phyloP scores from a whole-genome alignment of 2,888 invertebrate species.

The Cheilosia grossa region DNA sequence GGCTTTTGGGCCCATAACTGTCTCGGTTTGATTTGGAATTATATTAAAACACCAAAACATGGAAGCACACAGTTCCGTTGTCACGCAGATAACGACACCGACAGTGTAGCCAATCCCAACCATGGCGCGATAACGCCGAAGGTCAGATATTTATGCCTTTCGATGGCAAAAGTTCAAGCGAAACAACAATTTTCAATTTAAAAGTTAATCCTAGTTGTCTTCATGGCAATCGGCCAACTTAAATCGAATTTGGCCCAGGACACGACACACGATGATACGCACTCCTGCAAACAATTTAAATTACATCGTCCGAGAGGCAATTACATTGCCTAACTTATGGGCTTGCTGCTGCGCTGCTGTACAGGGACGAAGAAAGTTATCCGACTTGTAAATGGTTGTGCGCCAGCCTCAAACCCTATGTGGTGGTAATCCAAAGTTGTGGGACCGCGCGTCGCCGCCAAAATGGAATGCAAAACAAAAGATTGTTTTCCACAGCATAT shows the following conservation, averaged over 20 bases:
- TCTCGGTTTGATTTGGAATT: constrained; percentile 73
- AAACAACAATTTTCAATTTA: constrained; percentile 67
- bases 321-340: constrained; percentile 70
- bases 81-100: constrained; percentile 37
- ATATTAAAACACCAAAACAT: constrained; percentile 63
- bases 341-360: constrained; percentile 14
- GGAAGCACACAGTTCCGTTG: constrained; percentile 59
- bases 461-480: constrained; percentile 54
- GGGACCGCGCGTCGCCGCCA: constrained; percentile 10
- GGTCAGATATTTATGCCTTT: constrained; percentile 65
- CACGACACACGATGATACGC: constrained; percentile 46
- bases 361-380: constrained; percentile 8
- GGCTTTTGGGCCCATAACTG: constrained; percentile 70
- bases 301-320: constrained; percentile 71
- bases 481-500: constrained; percentile 29
- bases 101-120: background rate
- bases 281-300: constrained; percentile 68
- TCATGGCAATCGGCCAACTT: constrained; percentile 67
- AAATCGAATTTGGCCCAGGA: constrained; percentile 68
- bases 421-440: constrained; percentile 34
- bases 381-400: constrained; percentile 42
- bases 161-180: constrained; percentile 54
- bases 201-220: constrained; percentile 70
- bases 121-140: constrained; percentile 34
- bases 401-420: constrained; percentile 14